Base-by-base conservation (phyloP, 1,140 invertebrate genomes). In the Macrostomum lignano region DNA sequence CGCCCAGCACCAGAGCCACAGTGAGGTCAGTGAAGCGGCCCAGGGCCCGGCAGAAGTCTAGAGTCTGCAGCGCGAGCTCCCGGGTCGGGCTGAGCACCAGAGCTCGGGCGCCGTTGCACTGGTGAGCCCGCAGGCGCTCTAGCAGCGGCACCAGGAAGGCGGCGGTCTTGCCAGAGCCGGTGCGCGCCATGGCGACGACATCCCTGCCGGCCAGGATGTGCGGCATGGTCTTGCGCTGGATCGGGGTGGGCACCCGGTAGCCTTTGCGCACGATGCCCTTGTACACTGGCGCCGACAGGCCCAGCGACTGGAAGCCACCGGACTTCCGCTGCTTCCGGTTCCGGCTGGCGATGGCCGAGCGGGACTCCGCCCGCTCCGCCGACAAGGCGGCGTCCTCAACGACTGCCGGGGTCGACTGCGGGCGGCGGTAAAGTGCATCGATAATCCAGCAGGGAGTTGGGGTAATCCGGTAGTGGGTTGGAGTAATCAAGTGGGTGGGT, bases 61-160 rank as follows among this genome's bases (percentile, higher is more conserved):
- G 63, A 1, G 88, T 98, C 61, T 98, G 91, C 40, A 98, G 67
- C 41, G 91, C 91, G 56, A 98, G 65, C 62, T 98, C 91, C 65
- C 91, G 67, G 30, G 91, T 98, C 41, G 91, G 91, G 43, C 98
- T 91, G 60, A 98, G 82, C 38, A 96, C 71, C 59, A 98, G 65
- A 46, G 84, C 24, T 13, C 23, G 34, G 9, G 23, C n/a, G 7
- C 63, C 67, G 56, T 70, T 73, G 2, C 68, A 65, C 42, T 70
- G 65, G 60, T 91, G 91, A 2, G 11, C 7, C 11, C 11, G n/a
- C n/a, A 35, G 10, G n/a, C 14, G 20, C 7, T 36, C n/a, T 30
- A 36, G n/a, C 21, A 29, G 13, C n/a, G 84, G 84, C 45, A 93
- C 66, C 7, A 70, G 60, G 60, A 86, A 93, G 1, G 81, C 77